These are phyloP conservation scores for Podarcis cretensis DNA, from an alignment of 2,113 vertebrate species.

Conservation along the genomic window DNA sequence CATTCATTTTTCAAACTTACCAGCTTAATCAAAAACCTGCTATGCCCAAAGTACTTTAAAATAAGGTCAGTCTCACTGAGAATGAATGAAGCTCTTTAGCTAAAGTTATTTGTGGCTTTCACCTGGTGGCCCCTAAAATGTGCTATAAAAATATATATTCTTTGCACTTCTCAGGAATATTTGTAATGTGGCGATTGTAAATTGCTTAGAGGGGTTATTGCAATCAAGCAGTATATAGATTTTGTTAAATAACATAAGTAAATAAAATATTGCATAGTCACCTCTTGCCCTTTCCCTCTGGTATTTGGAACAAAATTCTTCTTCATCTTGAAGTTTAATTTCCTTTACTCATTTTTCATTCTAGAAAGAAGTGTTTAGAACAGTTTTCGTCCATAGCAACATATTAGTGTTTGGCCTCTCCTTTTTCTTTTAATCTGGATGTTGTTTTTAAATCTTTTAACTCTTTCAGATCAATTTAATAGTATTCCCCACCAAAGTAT, in stretches of 20 bases:
- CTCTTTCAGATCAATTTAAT: conserved; percentile 30
- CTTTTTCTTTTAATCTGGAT: conserved; percentile 28
- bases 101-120: neutral
- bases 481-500: conserved; percentile 45
- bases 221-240: too few relatives aligned
- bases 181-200: neutral
- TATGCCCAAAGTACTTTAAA: neutral
- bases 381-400: conserved; percentile 44
- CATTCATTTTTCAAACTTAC: neutral
- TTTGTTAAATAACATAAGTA: too few relatives aligned
- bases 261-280: conserved; percentile 20
- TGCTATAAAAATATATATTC: neutral
- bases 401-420: conserved; percentile 41
- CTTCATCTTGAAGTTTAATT: conserved; percentile 44
- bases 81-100: neutral
- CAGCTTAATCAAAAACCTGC: neutral
- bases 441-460: conserved; percentile 46
- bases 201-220: too few relatives aligned
- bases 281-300: conserved; percentile 5
- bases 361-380: conserved; percentile 39
- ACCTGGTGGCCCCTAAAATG: neutral
- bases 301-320: conserved; percentile 32
- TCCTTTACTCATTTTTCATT: conserved; percentile 28
- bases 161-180: neutral
- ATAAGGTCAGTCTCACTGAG: neutral